A percentile compares a stretch with the other conserved stretches of the same genome.
Evolutionary conservation across 1,140 invertebrate species (phyloP).

Genomic region (Carposina sasakii): DNA sequence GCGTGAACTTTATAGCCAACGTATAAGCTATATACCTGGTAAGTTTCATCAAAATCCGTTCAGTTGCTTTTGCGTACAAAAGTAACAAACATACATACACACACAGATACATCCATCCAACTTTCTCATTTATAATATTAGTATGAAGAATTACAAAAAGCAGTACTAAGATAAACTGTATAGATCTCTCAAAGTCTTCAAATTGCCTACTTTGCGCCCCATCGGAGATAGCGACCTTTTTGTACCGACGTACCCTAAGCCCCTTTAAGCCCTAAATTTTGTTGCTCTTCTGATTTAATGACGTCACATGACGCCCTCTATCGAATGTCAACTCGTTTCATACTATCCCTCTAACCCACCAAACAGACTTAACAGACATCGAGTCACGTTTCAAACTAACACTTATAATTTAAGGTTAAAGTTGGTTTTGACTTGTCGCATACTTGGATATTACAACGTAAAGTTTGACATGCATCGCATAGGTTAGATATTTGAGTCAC

Average conservation of each 20-base stretch:
- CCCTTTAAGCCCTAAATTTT: slow-evolving; percentile 57
- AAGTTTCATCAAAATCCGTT: too few species aligned
- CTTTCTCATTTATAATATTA: background rate
- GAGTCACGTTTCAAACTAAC: slow-evolving; percentile 2
- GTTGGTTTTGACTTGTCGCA: slow-evolving; percentile 10
- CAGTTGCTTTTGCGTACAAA: too few species aligned
- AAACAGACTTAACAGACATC: slow-evolving; percentile 18
- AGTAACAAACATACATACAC: too few species aligned
- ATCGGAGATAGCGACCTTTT: background rate
- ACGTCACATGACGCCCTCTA: slow-evolving; percentile 64
- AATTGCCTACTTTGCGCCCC: background rate
- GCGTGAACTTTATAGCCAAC: too few species aligned
- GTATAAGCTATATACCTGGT: too few species aligned
- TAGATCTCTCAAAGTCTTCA: background rate
- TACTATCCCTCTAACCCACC: slow-evolving; percentile 4
- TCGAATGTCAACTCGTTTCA: slow-evolving; percentile 66
- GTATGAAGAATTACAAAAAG: background rate
- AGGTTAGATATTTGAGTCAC: slow-evolving; percentile 70
- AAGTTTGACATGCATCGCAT: slow-evolving; percentile 29
- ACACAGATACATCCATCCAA: background rate
- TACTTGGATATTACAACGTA: background rate
- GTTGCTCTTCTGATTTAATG: slow-evolving; percentile 67
- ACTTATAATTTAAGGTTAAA: slow-evolving; percentile 1
- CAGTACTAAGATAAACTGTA: background rate
- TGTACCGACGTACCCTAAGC: slow-evolving; percentile 29